Evolutionary conservation across 2,113 vertebrate species (phyloP).

Genomic region (Grammomys surdaster): DNA sequence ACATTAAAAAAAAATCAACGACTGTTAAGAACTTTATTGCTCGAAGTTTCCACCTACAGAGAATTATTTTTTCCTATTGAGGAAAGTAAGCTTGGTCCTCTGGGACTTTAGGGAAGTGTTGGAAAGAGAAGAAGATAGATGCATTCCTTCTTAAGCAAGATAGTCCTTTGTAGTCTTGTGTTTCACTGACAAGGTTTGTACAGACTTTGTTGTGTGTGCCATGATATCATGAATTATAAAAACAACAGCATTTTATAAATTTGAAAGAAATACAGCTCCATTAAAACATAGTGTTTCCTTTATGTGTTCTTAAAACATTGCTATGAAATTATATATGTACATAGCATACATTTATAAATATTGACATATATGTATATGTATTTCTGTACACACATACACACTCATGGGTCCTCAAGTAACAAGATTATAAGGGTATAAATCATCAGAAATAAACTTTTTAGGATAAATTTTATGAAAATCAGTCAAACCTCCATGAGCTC

Average conservation of each 20-base stretch:
- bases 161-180: background rate
- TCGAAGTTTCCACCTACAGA: slow-evolving; percentile 1
- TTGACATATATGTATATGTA: background rate
- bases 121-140: background rate
- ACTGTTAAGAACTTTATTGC: background rate
- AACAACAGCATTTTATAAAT: background rate
- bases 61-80: background rate
- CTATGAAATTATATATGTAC: background rate
- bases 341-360: background rate
- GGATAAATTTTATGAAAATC: background rate
- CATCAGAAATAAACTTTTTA: background rate
- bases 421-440: background rate
- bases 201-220: background rate
- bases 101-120: background rate
- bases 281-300: background rate
- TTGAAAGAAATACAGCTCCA: background rate
- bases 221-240: slow-evolving; percentile 22
- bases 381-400: background rate
- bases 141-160: background rate
- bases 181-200: background rate
- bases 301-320: background rate
- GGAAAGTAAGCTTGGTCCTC: slow-evolving; percentile 2
- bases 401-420: background rate
- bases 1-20: background rate
- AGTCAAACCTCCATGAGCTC: background rate